phyloP scores from a whole-genome alignment of 92 coral and sea anemone genomes.

The Micromussa lordhowensis region DNA sequence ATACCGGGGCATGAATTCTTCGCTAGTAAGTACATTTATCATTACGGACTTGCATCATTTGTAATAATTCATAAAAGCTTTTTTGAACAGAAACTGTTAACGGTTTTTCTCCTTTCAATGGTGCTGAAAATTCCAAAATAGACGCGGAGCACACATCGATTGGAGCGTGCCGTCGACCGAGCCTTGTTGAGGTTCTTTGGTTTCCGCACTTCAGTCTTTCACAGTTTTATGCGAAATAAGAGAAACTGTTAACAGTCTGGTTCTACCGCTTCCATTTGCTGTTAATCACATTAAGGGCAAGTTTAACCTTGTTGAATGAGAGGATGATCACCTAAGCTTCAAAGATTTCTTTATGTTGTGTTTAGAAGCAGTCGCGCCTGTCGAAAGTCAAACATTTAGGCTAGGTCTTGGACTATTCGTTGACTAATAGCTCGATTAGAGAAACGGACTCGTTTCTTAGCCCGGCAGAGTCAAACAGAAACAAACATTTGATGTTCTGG shows the following conservation, averaged over 20 bases:
- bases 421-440: background rate
- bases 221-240: background rate
- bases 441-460: background rate
- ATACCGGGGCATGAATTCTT: background rate
- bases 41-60: background rate
- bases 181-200: background rate
- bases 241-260: background rate
- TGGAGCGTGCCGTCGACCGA: background rate
- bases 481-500: background rate
- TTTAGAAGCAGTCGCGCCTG: background rate
- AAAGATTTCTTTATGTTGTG: background rate
- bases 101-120: background rate
- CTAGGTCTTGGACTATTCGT: background rate
- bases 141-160: background rate
- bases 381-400: background rate
- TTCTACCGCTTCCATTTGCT: slow-evolving; percentile 2
- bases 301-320: slow-evolving; percentile 40
- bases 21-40: background rate
- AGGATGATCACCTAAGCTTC: background rate
- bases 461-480: background rate
- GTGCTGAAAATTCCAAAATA: background rate
- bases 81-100: background rate
- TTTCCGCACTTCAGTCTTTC: background rate
- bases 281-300: slow-evolving; percentile 28
- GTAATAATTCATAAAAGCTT: too few species aligned